Conservation (phyloP, 2,888 invertebrate genomes). For the Schizaphis graminum region DNA sequence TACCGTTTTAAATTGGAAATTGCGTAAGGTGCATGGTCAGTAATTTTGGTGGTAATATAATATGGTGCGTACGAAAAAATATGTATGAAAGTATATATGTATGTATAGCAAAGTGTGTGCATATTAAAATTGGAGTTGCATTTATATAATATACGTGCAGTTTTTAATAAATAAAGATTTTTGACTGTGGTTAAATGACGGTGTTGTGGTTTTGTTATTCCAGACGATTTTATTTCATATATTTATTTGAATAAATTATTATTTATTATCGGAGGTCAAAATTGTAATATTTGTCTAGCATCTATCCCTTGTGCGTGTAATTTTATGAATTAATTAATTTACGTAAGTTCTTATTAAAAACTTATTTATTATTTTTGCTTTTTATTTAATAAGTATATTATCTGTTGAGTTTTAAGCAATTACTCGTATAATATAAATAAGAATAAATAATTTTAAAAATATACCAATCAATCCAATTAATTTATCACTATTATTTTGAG, state of each 20-base stretch:
- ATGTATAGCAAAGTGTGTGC: background rate
- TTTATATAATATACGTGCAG: background rate
- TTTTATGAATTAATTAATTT: background rate
- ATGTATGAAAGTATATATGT: background rate
- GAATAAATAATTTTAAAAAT: background rate
- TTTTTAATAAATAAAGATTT: background rate
- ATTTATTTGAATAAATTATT: background rate
- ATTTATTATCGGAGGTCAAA: background rate
- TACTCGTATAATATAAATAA: background rate
- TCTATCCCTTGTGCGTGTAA: background rate
- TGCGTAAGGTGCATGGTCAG: background rate
- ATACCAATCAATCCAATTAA: background rate
- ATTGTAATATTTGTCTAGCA: background rate
- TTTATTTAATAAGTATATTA: background rate
- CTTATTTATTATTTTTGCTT: background rate
- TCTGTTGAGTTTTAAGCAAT: background rate
- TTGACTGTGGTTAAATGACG: background rate
- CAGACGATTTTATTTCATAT: background rate
- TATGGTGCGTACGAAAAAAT: background rate
- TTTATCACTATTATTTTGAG: background rate
- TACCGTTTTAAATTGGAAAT: conserved; percentile 24
- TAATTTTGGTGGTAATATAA: background rate
- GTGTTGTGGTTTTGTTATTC: background rate
- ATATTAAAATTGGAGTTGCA: background rate
- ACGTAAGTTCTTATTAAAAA: background rate